Base-by-base conservation (phyloP, 2,888 invertebrate genomes). In the Melanophora roralis region DNA sequence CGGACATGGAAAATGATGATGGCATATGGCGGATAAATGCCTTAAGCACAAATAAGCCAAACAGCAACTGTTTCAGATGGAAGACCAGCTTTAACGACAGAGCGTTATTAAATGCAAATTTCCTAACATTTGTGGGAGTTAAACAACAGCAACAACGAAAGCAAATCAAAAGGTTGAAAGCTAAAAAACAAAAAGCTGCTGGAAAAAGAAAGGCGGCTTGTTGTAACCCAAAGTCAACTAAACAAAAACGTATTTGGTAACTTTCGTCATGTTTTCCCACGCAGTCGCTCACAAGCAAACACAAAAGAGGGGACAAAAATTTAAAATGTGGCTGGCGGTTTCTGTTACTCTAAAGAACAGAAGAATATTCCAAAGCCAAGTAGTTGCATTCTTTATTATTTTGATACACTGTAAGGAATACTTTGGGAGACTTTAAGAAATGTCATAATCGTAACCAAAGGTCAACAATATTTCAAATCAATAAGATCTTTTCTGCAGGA, bases 201-300 rank as follows among this genome's bases (percentile, higher is more conserved):
- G 64, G 45, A 36, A n/a, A 67, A 67, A 77, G 32, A 68, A 73
- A 74, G 43, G 76, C 80, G 67, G 79, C 69, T 45, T 65, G 32
- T 65, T 78, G 49, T 51, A 64, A 59, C 67, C 73, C 60, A 65
- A 47, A 71, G 53, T 49, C 68, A 72, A 69, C 65, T 57, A 16
- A 59, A 65, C 68, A 59, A 72, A 5, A 27, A 5, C 55, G 65
- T 65, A 64, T 72, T 60, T 49, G 21, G 62, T 78, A 83, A 78
- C 81, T 78, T 83, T 79, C 78, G 81, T 83, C 83, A 83, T 82
- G 83, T 83, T 81, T 83, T 83, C 83, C 83, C 83, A 83, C 83
- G 83, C 83, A 83, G 81, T 80, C 82, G 75, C 57, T 81, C 68
- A 51, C 76, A 72, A 67, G 64, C 38, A 60, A 72, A 45, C 23